Evolutionary conservation across 2,888 invertebrate genomes (phyloP).

Genomic region (Galerucella calmariensis): DNA sequence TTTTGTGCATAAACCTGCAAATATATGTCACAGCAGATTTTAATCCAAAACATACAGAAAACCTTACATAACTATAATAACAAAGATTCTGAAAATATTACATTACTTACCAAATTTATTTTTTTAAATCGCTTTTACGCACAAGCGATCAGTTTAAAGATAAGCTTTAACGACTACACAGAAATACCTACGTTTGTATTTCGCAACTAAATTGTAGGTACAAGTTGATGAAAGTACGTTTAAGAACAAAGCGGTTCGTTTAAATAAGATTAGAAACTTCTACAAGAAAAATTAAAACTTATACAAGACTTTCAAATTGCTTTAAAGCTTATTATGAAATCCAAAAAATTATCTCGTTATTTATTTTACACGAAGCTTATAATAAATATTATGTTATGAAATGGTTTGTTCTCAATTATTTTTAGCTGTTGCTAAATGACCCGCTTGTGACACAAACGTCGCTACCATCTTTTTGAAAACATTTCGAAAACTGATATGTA

Average conservation of each 20-base stretch:
- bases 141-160: neutral
- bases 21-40: no score
- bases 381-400: neutral
- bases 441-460: no score
- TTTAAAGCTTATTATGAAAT: neutral
- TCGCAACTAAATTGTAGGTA: neutral
- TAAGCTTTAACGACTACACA: neutral
- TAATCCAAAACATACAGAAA: no score
- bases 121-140: neutral
- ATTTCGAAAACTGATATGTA: no score
- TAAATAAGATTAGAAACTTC: neutral
- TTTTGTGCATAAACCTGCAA: no score
- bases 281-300: neutral
- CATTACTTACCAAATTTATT: neutral
- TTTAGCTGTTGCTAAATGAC: no score
- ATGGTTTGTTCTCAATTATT: neutral
- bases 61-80: no score
- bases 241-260: neutral
- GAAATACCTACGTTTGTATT: neutral
- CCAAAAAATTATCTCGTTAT: neutral
- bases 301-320: neutral
- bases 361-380: neutral
- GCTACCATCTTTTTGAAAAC: no score
- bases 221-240: neutral
- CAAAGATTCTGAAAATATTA: neutral